These are phyloP conservation scores for Genyomyrus donnyi DNA, from an alignment of 2,113 vertebrate species.

Conservation along the genomic window DNA sequence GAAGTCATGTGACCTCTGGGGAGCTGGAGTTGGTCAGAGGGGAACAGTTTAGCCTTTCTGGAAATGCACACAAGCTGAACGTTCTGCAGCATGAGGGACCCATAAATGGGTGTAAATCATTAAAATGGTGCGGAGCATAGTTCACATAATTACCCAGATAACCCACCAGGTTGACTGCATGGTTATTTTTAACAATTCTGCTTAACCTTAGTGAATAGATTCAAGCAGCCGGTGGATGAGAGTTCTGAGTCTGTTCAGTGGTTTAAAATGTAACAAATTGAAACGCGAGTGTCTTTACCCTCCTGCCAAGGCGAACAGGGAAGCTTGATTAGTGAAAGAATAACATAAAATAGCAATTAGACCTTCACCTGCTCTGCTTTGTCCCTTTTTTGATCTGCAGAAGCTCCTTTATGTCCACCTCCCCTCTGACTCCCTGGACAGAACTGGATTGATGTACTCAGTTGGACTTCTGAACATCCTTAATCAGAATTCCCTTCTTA, in stretches of 20 bases:
- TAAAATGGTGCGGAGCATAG: not conserved
- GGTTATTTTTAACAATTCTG: not conserved
- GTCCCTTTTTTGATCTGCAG: not conserved
- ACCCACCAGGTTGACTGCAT: too few species aligned
- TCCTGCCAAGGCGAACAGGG: not conserved
- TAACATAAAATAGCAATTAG: not conserved
- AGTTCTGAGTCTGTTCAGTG: not conserved
- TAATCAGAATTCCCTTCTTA: conserved; percentile 1
- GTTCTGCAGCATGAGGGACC: not conserved
- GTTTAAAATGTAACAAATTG: not conserved
- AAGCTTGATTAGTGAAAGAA: not conserved
- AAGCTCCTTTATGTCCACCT: not conserved
- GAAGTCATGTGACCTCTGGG: not conserved
- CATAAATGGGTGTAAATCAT: not conserved
- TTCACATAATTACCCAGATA: not conserved
- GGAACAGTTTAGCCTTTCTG: not conserved
- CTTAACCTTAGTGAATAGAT: not conserved
- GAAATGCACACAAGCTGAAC: not conserved
- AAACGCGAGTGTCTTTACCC: not conserved
- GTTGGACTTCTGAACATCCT: not conserved
- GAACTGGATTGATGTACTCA: not conserved
- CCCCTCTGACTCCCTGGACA: not conserved
- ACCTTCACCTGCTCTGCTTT: not conserved
- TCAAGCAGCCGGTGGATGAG: not conserved
- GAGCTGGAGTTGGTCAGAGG: not conserved